Conservation (phyloP, 2,888 invertebrate species). For the Tetragonula carbonaria region DNA sequence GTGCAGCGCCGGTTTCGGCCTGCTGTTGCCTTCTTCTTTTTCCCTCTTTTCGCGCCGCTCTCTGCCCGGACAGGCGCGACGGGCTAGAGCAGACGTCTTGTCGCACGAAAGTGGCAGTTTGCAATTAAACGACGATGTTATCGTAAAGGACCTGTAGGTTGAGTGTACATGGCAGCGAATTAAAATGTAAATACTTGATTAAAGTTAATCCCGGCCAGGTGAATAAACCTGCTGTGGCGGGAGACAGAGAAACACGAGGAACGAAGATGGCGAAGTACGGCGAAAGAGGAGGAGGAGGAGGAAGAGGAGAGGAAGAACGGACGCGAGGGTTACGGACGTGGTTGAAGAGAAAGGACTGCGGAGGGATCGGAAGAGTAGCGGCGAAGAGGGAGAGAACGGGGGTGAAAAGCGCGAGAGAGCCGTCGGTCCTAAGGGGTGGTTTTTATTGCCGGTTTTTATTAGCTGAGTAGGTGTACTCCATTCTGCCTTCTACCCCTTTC, state of each 20-base stretch:
- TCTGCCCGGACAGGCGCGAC: not conserved
- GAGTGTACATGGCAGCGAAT: slow-evolving; percentile 76
- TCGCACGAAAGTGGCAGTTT: slow-evolving; percentile 76
- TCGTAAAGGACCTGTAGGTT: slow-evolving; percentile 73
- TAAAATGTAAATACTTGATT: slow-evolving; percentile 84
- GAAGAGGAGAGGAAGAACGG: slow-evolving; percentile 43
- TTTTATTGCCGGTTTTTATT: slow-evolving; percentile 84
- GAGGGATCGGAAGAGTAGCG: slow-evolving; percentile 17
- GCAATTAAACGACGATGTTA: slow-evolving; percentile 80
- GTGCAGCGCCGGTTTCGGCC: slow-evolving; percentile 11
- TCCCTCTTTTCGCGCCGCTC: not conserved
- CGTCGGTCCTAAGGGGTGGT: slow-evolving; percentile 82
- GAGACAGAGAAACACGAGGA: slow-evolving; percentile 49
- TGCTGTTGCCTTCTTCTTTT: not conserved
- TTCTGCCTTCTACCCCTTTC: slow-evolving; percentile 64
- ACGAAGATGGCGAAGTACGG: slow-evolving; percentile 19
- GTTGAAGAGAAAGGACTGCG: slow-evolving; percentile 18
- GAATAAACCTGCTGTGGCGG: slow-evolving; percentile 73
- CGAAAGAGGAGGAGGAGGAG: slow-evolving; percentile 47
- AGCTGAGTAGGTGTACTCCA: slow-evolving; percentile 81
- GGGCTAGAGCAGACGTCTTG: slow-evolving; percentile 59
- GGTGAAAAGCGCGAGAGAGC: slow-evolving; percentile 70
- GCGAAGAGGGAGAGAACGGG: slow-evolving; percentile 24
- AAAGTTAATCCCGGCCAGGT: slow-evolving; percentile 82
- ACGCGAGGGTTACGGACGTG: slow-evolving; percentile 57